Conservation (phyloP, 2,113 vertebrate genomes). For the Acanthisitta chloris region DNA sequence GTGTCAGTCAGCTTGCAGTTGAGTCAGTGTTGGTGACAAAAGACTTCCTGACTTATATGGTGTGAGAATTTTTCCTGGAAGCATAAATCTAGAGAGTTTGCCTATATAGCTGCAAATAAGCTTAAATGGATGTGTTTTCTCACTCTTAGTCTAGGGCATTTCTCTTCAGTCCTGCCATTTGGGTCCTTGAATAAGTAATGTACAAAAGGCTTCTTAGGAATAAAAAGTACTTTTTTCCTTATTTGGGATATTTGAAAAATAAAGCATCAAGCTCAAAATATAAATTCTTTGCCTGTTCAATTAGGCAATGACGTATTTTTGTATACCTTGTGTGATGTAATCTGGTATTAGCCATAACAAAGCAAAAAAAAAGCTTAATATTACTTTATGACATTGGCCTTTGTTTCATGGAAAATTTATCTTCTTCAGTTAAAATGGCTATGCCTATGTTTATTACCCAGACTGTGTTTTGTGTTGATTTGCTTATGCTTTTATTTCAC, state of each 20-base stretch:
- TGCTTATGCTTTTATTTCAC: neutral
- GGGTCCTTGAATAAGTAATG: neutral
- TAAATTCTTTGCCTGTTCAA: neutral
- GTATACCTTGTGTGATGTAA: neutral
- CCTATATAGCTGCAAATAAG: neutral
- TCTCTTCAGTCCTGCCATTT: neutral
- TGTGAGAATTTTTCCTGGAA: slow-evolving; percentile 5
- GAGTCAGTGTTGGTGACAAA: neutral
- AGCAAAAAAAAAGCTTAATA: neutral
- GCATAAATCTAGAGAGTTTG: slow-evolving; percentile 3
- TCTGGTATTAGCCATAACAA: neutral
- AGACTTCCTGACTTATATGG: slow-evolving; percentile 10
- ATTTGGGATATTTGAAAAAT: neutral
- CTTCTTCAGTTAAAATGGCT: neutral
- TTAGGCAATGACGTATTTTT: neutral
- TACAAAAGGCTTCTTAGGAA: neutral
- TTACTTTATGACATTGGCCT: neutral
- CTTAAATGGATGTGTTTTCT: slow-evolving; percentile 1
- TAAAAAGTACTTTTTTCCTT: neutral
- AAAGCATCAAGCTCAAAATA: neutral
- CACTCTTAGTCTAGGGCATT: neutral
- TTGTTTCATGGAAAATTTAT: neutral
- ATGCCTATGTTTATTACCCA: neutral
- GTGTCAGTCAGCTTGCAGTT: neutral
- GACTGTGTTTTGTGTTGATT: neutral